A percentile compares a stretch with the other conserved stretches of the same genome.
phyloP scores from a whole-genome alignment of 2,888 invertebrate species.

The Ecdyonurus torrentis region DNA sequence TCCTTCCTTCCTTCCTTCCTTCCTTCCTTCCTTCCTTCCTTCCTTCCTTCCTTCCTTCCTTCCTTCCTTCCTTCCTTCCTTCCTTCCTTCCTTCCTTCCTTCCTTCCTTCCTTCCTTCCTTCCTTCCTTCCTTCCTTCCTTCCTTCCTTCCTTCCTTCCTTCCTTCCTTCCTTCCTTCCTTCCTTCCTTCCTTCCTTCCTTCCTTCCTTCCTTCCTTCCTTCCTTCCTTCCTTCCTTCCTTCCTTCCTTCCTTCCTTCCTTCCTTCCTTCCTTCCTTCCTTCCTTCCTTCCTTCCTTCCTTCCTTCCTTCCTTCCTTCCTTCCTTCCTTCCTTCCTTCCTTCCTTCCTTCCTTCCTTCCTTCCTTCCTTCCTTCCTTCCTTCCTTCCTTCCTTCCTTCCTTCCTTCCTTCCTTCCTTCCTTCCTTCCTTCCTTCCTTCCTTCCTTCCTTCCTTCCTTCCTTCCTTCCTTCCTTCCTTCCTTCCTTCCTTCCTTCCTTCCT shows the following conservation, averaged over 20 bases:
- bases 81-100: constrained; percentile 7
- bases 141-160: constrained; percentile 8
- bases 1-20: constrained; percentile 7
- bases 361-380: constrained; percentile 7
- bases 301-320: constrained; percentile 7
- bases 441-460: constrained; percentile 7
- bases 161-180: constrained; percentile 7
- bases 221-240: constrained; percentile 7
- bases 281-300: constrained; percentile 7
- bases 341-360: constrained; percentile 7
- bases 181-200: constrained; percentile 7
- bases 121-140: background rate
- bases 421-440: constrained; percentile 4
- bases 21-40: constrained; percentile 7
- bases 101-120: constrained; percentile 7
- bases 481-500: constrained; percentile 7
- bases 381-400: constrained; percentile 7
- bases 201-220: constrained; percentile 7
- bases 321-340: background rate
- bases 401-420: constrained; percentile 5
- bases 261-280: constrained; percentile 6
- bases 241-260: constrained; percentile 7
- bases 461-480: constrained; percentile 6
- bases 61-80: constrained; percentile 6
- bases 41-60: constrained; percentile 7